These are phyloP conservation scores for Frankliniella intonsa DNA, from an alignment of 2,888 invertebrate species.

Conservation along the genomic window DNA sequence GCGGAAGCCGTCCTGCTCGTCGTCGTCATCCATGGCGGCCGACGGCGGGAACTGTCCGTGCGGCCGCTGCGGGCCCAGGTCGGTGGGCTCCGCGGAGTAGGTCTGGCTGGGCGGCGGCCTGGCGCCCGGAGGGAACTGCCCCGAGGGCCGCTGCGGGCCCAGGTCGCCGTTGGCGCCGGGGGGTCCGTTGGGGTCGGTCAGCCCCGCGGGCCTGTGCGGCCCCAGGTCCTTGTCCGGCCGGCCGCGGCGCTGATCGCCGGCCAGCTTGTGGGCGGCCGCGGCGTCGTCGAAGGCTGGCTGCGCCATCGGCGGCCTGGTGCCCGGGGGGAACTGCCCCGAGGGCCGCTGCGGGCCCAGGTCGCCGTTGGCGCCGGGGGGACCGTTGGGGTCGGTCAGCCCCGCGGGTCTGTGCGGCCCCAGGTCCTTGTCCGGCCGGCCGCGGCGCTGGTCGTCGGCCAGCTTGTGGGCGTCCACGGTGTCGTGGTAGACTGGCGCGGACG, in stretches of 20 bases:
- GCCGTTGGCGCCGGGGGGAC: not conserved
- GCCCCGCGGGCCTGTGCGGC: not conserved
- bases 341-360: not conserved
- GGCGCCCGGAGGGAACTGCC: not conserved
- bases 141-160: not conserved
- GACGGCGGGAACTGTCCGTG: not conserved
- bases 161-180: slow-evolving; percentile 7
- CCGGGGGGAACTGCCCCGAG: not conserved
- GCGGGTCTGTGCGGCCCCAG: not conserved
- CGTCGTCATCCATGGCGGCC: not conserved
- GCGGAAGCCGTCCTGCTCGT: slow-evolving; percentile 44
- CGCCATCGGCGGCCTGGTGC: not conserved
- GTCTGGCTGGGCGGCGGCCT: not conserved
- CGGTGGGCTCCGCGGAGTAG: not conserved
- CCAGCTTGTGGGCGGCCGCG: not conserved
- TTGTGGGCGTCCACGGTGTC: not conserved
- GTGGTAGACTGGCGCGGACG: not conserved
- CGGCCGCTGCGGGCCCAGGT: slow-evolving; percentile 13
- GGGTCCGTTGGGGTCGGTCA: slow-evolving; percentile 6
- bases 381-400: slow-evolving; percentile 7
- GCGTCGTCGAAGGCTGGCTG: not conserved
- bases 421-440: not conserved
- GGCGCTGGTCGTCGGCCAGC: not conserved
- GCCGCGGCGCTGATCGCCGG: not conserved
- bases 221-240: not conserved